Conservation (phyloP, 2,113 vertebrate genomes). For the Siniperca chuatsi region DNA sequence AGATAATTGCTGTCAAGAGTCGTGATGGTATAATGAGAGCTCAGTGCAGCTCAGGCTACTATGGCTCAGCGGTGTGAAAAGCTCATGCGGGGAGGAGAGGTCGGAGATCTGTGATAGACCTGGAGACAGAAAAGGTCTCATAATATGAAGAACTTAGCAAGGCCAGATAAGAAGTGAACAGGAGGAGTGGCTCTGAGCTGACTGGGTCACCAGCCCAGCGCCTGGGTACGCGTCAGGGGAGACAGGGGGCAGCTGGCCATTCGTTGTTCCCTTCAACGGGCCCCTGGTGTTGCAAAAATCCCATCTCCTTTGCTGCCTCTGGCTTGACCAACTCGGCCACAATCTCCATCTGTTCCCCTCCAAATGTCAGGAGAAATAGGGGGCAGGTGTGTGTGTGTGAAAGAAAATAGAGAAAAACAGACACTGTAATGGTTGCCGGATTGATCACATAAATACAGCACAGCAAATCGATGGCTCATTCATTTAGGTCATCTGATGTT, state of each 20-base stretch:
- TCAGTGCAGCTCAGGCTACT: slow-evolving; percentile 42
- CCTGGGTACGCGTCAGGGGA: slow-evolving; percentile 29
- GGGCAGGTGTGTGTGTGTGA: slow-evolving; percentile 38
- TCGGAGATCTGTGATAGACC: slow-evolving; percentile 47
- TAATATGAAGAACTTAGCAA: slow-evolving; percentile 41
- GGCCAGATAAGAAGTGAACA: slow-evolving; percentile 33
- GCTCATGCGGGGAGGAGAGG: slow-evolving; percentile 11
- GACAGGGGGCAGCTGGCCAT: slow-evolving; percentile 68
- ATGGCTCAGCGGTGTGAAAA: slow-evolving; percentile 39
- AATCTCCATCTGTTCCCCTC: slow-evolving; percentile 78
- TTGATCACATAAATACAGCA: slow-evolving; percentile 45
- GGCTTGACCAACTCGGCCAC: slow-evolving; percentile 67
- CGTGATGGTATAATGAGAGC: slow-evolving; percentile 35
- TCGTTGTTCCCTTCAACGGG: slow-evolving; percentile 64
- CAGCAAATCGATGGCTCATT: slow-evolving; percentile 61
- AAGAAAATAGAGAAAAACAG: slow-evolving; percentile 38
- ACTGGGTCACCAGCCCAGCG: slow-evolving; percentile 45
- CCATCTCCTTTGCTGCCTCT: slow-evolving; percentile 74
- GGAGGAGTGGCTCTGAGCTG: slow-evolving; percentile 7
- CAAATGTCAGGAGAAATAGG: slow-evolving; percentile 68
- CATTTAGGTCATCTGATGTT: slow-evolving; percentile 36
- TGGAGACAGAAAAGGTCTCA: slow-evolving; percentile 32
- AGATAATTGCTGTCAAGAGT: slow-evolving; percentile 61
- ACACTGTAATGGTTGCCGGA: slow-evolving; percentile 20
- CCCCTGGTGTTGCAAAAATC: slow-evolving; percentile 70